These are phyloP conservation scores for Hydrozoanthus gracilis DNA, from an alignment of 92 coral and sea anemone genomes.

Conservation along the genomic window DNA sequence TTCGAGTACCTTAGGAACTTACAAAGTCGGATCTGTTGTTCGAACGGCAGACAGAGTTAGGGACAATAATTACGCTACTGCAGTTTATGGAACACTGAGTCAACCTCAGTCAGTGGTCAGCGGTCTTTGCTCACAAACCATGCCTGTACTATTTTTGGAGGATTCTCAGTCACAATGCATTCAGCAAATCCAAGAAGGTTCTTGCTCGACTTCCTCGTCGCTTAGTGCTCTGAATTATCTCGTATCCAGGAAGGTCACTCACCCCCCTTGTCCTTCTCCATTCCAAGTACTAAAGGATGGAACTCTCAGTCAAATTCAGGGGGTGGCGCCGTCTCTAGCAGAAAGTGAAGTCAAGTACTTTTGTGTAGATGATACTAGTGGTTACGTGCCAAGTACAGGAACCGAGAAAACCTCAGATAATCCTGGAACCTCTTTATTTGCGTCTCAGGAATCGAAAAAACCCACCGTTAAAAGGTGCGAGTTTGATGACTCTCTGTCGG, in stretches of 20 bases:
- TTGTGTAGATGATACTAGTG: constrained; percentile 70
- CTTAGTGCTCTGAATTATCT: constrained; percentile 87
- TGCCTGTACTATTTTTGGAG: constrained; percentile 82
- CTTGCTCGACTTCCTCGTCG: constrained; percentile 75
- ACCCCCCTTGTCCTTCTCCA: constrained; percentile 76
- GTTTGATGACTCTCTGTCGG: constrained; percentile 84
- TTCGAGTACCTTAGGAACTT: constrained; percentile 57
- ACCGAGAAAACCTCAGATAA: background rate
- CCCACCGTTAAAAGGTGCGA: constrained; percentile 61
- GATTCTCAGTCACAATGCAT: constrained; percentile 76
- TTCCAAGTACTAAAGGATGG: constrained; percentile 83
- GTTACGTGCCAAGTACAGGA: constrained; percentile 27
- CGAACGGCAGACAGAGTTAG: constrained; percentile 79
- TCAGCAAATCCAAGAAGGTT: constrained; percentile 70
- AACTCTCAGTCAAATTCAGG: constrained; percentile 60
- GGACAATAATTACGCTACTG: constrained; percentile 68
- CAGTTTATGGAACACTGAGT: constrained; percentile 72
- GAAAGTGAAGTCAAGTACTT: constrained; percentile 76
- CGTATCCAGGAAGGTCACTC: constrained; percentile 67
- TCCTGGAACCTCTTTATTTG: constrained; percentile 53
- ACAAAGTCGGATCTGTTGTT: constrained; percentile 78
- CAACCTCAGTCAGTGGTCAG: constrained; percentile 80
- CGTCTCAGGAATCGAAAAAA: background rate
- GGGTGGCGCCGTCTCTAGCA: constrained; percentile 68
- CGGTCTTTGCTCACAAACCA: constrained; percentile 80